Percentiles rank a stretch among this genome's conserved stretches.
Conservation (phyloP, 64 coral and sea anemone genomes). For the Porites lutea region DNA sequence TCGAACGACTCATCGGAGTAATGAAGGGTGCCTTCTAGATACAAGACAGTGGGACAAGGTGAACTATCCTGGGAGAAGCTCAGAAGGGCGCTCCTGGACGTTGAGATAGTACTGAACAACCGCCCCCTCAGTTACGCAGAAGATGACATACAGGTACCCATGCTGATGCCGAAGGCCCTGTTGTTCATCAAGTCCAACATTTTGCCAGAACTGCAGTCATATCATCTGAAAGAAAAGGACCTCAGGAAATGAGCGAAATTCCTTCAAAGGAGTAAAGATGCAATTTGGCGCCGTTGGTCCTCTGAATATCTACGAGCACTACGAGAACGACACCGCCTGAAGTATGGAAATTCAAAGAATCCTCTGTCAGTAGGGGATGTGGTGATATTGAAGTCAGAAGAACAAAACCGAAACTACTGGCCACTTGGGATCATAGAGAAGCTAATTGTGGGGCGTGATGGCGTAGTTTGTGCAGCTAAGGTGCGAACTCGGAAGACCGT, state of each 20-base stretch:
- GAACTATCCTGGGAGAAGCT: slow-evolving; percentile 6
- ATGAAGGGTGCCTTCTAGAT: slow-evolving; percentile 26
- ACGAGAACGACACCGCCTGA: slow-evolving; percentile 42
- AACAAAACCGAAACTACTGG: not conserved
- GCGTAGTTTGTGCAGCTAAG: slow-evolving; percentile 14
- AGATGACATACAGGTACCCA: slow-evolving; percentile 49
- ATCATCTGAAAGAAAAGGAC: not conserved
- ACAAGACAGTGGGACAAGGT: slow-evolving; percentile 40
- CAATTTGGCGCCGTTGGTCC: slow-evolving; percentile 16
- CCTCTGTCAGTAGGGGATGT: slow-evolving; percentile 25
- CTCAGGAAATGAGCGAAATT: slow-evolving; percentile 47
- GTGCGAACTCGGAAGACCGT: slow-evolving; percentile 12
- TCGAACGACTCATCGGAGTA: slow-evolving; percentile 27
- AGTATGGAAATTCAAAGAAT: slow-evolving; percentile 4
- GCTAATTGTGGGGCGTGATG: slow-evolving; percentile 20
- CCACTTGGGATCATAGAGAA: slow-evolving; percentile 8
- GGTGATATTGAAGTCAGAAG: slow-evolving; percentile 20
- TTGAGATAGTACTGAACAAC: slow-evolving; percentile 41
- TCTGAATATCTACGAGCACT: slow-evolving; percentile 15
- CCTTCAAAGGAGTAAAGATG: slow-evolving; percentile 38
- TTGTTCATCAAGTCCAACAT: slow-evolving; percentile 1
- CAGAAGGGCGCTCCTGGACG: not conserved
- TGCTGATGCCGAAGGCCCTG: slow-evolving; percentile 25
- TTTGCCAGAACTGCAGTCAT: not conserved
- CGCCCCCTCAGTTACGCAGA: slow-evolving; percentile 14